Evolutionary conservation across 2,888 invertebrate genomes (phyloP), one percentile per base, ranked within the genome.

Genomic region (Lasioglossum leucozonium): DNA sequence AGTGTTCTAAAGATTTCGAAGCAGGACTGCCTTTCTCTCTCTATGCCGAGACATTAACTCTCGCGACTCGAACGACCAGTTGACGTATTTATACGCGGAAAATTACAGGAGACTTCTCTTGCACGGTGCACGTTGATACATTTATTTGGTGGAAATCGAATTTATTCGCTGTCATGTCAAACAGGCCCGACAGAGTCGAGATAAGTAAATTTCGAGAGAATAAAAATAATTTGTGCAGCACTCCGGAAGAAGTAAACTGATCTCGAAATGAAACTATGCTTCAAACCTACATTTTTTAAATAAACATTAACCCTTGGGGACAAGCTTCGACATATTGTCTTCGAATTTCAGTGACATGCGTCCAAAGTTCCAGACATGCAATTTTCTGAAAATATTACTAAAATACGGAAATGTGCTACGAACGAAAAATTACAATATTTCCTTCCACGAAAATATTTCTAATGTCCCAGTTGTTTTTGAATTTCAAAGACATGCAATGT

Each of bases 1-100:
- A 5, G 13, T 26, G 58, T 58, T 26, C 58, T 13, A 58, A 58
- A 51, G n/a, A n/a, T 51, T n/a, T 51, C 22, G n/a, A 51, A 8
- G 51, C n/a, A 51, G 8, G 37, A 22, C 67, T 22, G 34, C 18
- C 67, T 22, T 30, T 22, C 18, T 22, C 58, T 22, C 18, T 6
- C 18, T 18, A 51, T 40, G 75, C 18, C n/a, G 72, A 42, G 40
- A 75, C 81, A 40, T 79, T 74, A 30, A 82, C 10, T 51, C 37
- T 30, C 26, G 47, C 11, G 47, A 30, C 51, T 51, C 40, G n/a
- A 82, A 71, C 69, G 82, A 30, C 65, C 0, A 72, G 71, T n/a
- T 30, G 82, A 80, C 44, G 69, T 47, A 79, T 79, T 80, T 74
- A 74, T 58, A 58, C 30, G n/a, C 72, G 37, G 79, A 65, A 80